Evolutionary conservation across 1,140 invertebrate genomes (phyloP).

Genomic region (Calosoma granatense): DNA sequence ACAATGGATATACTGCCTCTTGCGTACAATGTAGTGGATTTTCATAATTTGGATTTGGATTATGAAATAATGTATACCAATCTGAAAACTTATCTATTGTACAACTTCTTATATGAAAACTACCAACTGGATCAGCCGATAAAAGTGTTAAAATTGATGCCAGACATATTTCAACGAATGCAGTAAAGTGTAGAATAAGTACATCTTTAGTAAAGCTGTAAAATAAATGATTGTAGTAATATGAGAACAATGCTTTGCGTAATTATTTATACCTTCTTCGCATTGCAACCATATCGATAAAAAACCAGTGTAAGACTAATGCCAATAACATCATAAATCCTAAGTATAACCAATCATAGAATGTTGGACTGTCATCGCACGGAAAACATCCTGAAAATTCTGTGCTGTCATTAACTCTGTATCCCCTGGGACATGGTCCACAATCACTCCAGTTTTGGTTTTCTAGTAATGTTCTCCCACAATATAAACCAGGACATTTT

Average conservation of each 20-base stretch:
- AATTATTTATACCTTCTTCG: slow-evolving; percentile 49
- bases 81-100: slow-evolving; percentile 69
- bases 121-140: slow-evolving; percentile 65
- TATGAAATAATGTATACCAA: slow-evolving; percentile 93
- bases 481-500: slow-evolving; percentile 76
- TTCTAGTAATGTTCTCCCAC: slow-evolving; percentile 55
- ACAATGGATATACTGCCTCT: slow-evolving; percentile 95
- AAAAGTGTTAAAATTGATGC: slow-evolving; percentile 67
- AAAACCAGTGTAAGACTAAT: slow-evolving; percentile 81
- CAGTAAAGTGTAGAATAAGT: slow-evolving; percentile 61
- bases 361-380: slow-evolving; percentile 61
- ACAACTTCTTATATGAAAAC: slow-evolving; percentile 65
- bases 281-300: slow-evolving; percentile 75
- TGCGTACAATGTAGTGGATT: slow-evolving; percentile 86
- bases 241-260: background rate
- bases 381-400: slow-evolving; percentile 53
- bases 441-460: slow-evolving; percentile 67
- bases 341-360: slow-evolving; percentile 93
- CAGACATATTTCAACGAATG: slow-evolving; percentile 65
- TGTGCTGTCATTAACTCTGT: slow-evolving; percentile 46
- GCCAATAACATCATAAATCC: slow-evolving; percentile 85
- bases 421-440: slow-evolving; percentile 80
- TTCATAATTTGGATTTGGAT: slow-evolving; percentile 87
- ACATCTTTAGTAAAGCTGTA: slow-evolving; percentile 60
- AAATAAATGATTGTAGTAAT: slow-evolving; percentile 19